Evolutionary conservation across 2,113 vertebrate species (phyloP), one percentile per base, ranked within the genome.

Genomic region (Nerophis lumbriciformis): DNA sequence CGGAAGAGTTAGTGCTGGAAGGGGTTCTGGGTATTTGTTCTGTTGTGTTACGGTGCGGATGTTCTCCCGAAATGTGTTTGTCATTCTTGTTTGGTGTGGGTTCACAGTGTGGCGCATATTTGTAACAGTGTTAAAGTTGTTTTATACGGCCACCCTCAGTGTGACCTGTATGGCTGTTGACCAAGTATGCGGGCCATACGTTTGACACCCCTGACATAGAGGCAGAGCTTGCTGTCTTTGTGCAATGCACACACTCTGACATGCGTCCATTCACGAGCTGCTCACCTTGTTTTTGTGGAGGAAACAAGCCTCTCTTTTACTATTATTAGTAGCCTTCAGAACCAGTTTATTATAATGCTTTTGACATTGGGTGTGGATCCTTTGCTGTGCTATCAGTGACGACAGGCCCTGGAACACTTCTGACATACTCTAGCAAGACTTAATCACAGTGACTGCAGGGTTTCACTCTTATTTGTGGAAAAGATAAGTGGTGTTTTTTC

Each of bases 201-300:
- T n/a, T n/a, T n/a, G n/a, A n/a, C n/a, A n/a, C n/a, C n/a, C n/a
- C n/a, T n/a, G n/a, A n/a, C n/a, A n/a, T n/a, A n/a, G n/a, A n/a
- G n/a, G n/a, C n/a, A n/a, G n/a, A n/a, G 42, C 42, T 11, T 12
- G 42, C 42, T 45, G 1, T 45, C 11, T 12, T 9, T 12, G 42
- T 10, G 39, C 6, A 42, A 42, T 44, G 42, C 42, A 44, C 42
- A 44, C 74, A 86, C 72, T 80, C 48, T 83, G 81, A 80, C 80
- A 82, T 82, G 75, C 77, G 80, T 78, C 68, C 67, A 10, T 39
- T 71, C 77, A 65, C 28, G 68, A 70, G 70, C 62, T 80, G 66
- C 66, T 61, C 66, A 60, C 71, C 60, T 78, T 73, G 35, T 57
- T 6, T 61, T 16, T 51, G 36, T 51, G n/a, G 68, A 35, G 63